Base-by-base conservation (phyloP, 2,797 vertebrate genomes). In the Artibeus lituratus region DNA sequence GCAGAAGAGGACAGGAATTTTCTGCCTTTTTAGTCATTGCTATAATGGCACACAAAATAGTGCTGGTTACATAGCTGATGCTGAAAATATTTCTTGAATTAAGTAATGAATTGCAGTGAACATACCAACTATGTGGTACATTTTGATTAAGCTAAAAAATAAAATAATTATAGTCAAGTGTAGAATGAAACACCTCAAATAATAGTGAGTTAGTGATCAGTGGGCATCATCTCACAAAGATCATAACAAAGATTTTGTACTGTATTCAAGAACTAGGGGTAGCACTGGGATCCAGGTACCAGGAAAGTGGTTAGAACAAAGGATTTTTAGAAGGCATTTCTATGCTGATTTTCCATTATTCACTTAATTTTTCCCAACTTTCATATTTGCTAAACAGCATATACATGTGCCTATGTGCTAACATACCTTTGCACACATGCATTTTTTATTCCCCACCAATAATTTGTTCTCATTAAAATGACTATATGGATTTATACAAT, bases 401-500 rank as follows among this genome's bases (percentile, higher is more conserved):
- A 82, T 12, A 51, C 12, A 72, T 7, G 14, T 18, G 21, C 42
- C 53, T 16, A 6, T 3, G 49, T 14, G 39, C 22, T 49, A 2
- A 53, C 2, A 80, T 9, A 76, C 3, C 35, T 7, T 69, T 4
- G 65, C 2, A 44, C 19, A 62, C 26, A 77, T 1, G 29, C 39
- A 35, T 22, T 24, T n/a, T 76, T 35, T 32, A 81, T 77, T 55
- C 0, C 19, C 24, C 3, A 70, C 8, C 29, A 95, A 12, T 78
- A 14, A 78, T 87, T 85, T 62, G 11, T 53, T 89, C 21, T 81
- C 10, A 24, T 84, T 87, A 65, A 94, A 92, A 81, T 77, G 11
- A 62, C 51, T 80, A 11, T 73, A 6, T 78, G 32, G n/a, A 39
- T 95, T 59, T 55, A 49, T 15, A 74, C 81, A 97, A 96, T 92